phyloP scores from a whole-genome alignment of 2,113 vertebrate genomes.

The Riparia riparia region DNA sequence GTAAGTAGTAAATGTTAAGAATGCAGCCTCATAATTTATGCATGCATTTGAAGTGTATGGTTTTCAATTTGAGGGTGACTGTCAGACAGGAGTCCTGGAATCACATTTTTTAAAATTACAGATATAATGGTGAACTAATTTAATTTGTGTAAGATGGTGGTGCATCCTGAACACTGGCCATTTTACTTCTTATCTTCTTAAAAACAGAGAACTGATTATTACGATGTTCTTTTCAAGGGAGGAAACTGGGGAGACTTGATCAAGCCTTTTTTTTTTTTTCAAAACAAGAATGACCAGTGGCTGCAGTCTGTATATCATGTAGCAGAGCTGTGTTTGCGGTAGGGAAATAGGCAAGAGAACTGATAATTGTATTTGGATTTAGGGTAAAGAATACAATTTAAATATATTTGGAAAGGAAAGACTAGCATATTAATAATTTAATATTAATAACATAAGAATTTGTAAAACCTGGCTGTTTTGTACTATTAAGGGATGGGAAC shows the following conservation, averaged over 20 bases:
- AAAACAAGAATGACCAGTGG: not conserved
- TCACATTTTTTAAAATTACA: not conserved
- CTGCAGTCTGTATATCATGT: not conserved
- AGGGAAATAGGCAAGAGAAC: not conserved
- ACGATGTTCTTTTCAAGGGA: not conserved
- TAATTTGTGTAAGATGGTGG: not conserved
- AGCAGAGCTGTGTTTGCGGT: not conserved
- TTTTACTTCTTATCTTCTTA: not conserved
- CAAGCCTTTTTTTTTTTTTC: not conserved
- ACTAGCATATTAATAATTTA: not conserved
- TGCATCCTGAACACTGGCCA: not conserved
- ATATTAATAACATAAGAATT: not conserved
- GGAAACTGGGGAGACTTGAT: not conserved
- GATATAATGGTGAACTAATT: not conserved
- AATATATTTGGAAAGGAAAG: not conserved
- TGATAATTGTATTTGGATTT: not conserved
- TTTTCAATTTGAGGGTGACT: not conserved
- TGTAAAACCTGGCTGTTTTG: not conserved
- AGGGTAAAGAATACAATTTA: not conserved
- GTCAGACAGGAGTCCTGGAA: not conserved
- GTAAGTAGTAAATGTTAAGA: not conserved
- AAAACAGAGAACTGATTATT: not conserved
- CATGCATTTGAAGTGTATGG: not conserved
- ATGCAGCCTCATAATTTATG: not conserved
- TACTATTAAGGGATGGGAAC: not conserved